A percentile compares a stretch with the other conserved stretches of the same genome.
Conservation (phyloP, 2,113 vertebrate genomes). For the Procavia capensis region DNA sequence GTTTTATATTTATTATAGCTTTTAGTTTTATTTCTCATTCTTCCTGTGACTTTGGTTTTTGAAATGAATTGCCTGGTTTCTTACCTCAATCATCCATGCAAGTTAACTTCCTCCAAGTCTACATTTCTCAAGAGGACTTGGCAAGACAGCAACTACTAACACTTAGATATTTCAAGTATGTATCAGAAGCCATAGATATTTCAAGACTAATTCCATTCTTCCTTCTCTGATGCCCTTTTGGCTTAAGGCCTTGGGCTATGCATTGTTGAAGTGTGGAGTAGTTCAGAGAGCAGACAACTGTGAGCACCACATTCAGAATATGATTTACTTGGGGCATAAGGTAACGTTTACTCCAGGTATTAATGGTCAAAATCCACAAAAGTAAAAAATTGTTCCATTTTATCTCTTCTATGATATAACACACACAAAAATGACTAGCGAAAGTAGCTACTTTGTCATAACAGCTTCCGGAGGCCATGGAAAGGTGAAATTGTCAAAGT, state of each 20-base stretch:
- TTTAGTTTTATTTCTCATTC: constrained; percentile 43
- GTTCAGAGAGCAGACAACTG: constrained; percentile 41
- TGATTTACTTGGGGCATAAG: constrained; percentile 18
- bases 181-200: constrained; percentile 39
- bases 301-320: constrained; percentile 31
- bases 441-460: constrained; percentile 67
- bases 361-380: constrained; percentile 66
- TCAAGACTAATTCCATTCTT: constrained; percentile 52
- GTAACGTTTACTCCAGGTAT: constrained; percentile 68
- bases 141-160: not conserved
- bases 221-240: constrained; percentile 37
- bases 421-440: constrained; percentile 25
- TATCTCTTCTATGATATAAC: constrained; percentile 53
- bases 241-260: not conserved
- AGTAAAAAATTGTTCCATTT: constrained; percentile 55
- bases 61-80: constrained; percentile 28
- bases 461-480: constrained; percentile 34
- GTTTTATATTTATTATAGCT: constrained; percentile 11
- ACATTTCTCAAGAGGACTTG: not conserved
- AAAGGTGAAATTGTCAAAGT: constrained; percentile 52
- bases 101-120: not conserved
- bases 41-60: constrained; percentile 20
- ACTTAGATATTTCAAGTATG: constrained; percentile 41
- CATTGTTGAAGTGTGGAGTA: constrained; percentile 32
- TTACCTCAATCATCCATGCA: constrained; percentile 29